Evolutionary conservation across 2,797 vertebrate species (phyloP).

Genomic region (Sandelia bainsii): DNA sequence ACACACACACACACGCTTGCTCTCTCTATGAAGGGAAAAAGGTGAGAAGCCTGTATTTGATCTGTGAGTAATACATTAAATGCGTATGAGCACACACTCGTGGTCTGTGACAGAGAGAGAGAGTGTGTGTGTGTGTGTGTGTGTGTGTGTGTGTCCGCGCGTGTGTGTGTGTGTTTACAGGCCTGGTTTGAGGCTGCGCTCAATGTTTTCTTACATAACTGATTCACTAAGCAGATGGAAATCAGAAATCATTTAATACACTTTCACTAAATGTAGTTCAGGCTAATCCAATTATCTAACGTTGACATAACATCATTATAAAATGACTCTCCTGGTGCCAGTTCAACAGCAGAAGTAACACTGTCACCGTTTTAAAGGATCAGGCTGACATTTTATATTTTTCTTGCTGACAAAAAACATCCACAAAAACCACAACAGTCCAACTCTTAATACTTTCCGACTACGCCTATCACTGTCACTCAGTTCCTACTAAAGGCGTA

Average conservation of each 20-base stretch:
- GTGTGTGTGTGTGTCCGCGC: too few species aligned
- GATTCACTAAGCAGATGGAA: constrained; percentile 51
- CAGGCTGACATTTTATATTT: background rate
- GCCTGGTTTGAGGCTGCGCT: background rate
- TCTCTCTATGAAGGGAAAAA: constrained; percentile 68
- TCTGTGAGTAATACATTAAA: constrained; percentile 73
- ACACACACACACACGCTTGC: constrained; percentile 38
- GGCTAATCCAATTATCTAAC: constrained; percentile 52
- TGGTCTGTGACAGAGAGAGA: constrained; percentile 13
- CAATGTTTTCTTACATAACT: constrained; percentile 43
- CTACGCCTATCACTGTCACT: too few species aligned
- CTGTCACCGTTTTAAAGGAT: background rate
- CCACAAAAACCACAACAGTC: too few species aligned
- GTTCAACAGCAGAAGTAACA: background rate
- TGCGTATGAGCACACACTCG: constrained; percentile 53
- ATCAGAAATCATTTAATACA: constrained; percentile 58
- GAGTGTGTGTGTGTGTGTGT: constrained; percentile 11
- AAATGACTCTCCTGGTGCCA: constrained; percentile 41
- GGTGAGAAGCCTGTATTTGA: constrained; percentile 71
- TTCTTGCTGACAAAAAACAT: background rate
- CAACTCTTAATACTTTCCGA: too few species aligned
- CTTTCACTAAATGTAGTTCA: constrained; percentile 29
- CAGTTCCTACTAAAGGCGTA: background rate
- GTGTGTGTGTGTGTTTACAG: constrained; percentile 32
- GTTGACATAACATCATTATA: constrained; percentile 32